These are phyloP conservation scores for Petrosia ficiformis DNA, from an alignment of 37 sponge, comb jelly and placozoan genomes.

Conservation along the genomic window DNA sequence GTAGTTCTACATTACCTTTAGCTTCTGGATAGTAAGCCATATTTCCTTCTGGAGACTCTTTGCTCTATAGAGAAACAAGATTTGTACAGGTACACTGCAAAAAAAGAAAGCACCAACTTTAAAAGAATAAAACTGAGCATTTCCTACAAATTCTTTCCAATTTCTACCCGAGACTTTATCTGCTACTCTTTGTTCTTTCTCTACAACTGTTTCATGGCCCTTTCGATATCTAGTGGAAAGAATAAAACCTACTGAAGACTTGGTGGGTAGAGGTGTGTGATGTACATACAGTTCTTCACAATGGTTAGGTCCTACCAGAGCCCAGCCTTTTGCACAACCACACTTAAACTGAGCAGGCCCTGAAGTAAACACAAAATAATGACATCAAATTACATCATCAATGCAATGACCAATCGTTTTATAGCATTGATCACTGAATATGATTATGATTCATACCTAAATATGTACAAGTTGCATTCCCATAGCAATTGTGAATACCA, in stretches of 20 bases:
- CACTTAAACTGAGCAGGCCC: neutral
- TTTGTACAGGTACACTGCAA: neutral
- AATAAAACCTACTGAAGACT: neutral
- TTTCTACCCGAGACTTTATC: neutral
- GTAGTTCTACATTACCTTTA: constrained; percentile 3
- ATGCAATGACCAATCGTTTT: too few species aligned
- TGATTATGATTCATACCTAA: neutral
- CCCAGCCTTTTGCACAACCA: neutral
- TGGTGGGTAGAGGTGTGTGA: too few species aligned
- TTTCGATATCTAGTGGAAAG: neutral
- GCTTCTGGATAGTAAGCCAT: constrained; percentile 29
- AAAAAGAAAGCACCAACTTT: neutral
- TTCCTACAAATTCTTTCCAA: neutral
- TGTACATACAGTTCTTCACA: neutral
- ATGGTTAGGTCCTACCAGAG: neutral
- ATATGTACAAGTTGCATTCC: neutral
- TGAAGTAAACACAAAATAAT: neutral
- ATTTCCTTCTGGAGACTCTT: constrained; percentile 64
- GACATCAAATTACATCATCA: too few species aligned
- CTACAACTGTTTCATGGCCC: neutral
- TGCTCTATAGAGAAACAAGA: constrained; percentile 16
- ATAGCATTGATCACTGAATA: neutral
- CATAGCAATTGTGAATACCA: neutral
- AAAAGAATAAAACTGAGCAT: neutral
- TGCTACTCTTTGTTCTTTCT: neutral